Conservation (phyloP, 1,140 invertebrate genomes). For the Manduca sexta region DNA sequence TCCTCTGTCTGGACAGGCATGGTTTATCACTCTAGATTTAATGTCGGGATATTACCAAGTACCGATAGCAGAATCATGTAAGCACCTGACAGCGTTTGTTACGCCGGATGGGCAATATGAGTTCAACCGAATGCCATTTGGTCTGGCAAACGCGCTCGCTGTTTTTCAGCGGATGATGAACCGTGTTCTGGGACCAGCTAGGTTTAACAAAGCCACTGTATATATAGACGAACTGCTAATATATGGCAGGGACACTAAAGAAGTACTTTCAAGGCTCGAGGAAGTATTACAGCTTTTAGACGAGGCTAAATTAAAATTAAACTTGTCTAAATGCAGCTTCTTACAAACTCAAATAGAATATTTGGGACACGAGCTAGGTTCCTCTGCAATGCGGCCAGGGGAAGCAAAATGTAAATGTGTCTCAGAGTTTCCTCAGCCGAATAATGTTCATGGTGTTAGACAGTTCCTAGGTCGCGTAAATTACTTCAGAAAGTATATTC, state of each 20-base stretch:
- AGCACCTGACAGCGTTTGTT: too few relatives aligned
- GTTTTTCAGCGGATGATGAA: too few relatives aligned
- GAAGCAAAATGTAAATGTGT: not conserved
- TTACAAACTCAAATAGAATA: slow-evolving; percentile 7
- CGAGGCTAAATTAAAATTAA: slow-evolving; percentile 9
- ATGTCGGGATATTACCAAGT: too few relatives aligned
- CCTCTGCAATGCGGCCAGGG: not conserved
- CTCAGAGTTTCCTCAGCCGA: not conserved
- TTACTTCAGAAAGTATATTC: slow-evolving; percentile 8
- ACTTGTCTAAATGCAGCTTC: slow-evolving; percentile 12
- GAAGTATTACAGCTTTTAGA: slow-evolving; percentile 1
- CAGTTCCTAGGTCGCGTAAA: slow-evolving; percentile 2
- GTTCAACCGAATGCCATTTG: too few relatives aligned
- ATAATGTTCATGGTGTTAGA: not conserved
- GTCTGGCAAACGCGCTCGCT: too few relatives aligned
- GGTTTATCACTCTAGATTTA: too few relatives aligned
- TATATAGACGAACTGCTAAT: too few relatives aligned
- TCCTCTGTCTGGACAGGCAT: slow-evolving; percentile 12
- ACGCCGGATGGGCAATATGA: too few relatives aligned
- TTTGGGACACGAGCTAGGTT: slow-evolving; percentile 8
- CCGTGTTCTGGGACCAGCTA: too few relatives aligned
- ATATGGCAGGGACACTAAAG: too few relatives aligned
- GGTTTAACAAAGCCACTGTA: too few relatives aligned
- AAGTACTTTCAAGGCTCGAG: not conserved
- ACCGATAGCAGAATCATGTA: too few relatives aligned